These are phyloP conservation scores for Chascanopsetta lugubris DNA, from an alignment of 2,113 vertebrate species.

Conservation along the genomic window DNA sequence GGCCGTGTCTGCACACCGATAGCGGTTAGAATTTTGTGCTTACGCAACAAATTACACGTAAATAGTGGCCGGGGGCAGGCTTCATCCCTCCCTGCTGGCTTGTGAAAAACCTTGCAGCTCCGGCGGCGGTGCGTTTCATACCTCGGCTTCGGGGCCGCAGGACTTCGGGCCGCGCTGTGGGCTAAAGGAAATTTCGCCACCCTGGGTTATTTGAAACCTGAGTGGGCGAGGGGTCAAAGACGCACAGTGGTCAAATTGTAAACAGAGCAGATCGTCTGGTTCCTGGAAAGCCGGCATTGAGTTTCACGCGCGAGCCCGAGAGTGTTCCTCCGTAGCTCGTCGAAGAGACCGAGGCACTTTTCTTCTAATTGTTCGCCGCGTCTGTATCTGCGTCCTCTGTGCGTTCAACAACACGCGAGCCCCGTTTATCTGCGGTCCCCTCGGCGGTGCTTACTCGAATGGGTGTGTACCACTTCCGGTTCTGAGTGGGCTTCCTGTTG, in stretches of 20 bases:
- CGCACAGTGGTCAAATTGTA: constrained; percentile 26
- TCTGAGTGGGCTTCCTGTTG: constrained; percentile 80
- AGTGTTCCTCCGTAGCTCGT: neutral
- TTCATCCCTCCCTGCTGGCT: constrained; percentile 40
- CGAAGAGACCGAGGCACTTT: neutral
- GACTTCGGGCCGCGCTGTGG: constrained; percentile 8
- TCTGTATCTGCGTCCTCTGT: neutral
- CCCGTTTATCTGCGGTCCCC: constrained; percentile 9
- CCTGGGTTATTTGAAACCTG: constrained; percentile 32
- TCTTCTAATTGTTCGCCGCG: neutral
- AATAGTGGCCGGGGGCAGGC: constrained; percentile 4
- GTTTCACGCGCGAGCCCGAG: neutral
- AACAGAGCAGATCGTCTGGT: constrained; percentile 10
- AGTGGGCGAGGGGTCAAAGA: constrained; percentile 19
- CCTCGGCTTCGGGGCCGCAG: constrained; percentile 11
- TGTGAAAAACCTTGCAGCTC: constrained; percentile 36
- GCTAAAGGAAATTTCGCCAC: constrained; percentile 9
- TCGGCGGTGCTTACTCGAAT: constrained; percentile 79
- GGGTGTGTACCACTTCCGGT: constrained; percentile 90
- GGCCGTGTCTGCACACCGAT: constrained; percentile 11
- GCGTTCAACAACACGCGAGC: constrained; percentile 4
- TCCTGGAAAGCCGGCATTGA: constrained; percentile 28
- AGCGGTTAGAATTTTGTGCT: constrained; percentile 9
- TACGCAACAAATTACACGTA: constrained; percentile 31
- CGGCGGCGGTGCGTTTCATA: constrained; percentile 13